These are phyloP conservation scores for Pitangus sulphuratus DNA, from an alignment of 2,797 vertebrate genomes.

Conservation along the genomic window DNA sequence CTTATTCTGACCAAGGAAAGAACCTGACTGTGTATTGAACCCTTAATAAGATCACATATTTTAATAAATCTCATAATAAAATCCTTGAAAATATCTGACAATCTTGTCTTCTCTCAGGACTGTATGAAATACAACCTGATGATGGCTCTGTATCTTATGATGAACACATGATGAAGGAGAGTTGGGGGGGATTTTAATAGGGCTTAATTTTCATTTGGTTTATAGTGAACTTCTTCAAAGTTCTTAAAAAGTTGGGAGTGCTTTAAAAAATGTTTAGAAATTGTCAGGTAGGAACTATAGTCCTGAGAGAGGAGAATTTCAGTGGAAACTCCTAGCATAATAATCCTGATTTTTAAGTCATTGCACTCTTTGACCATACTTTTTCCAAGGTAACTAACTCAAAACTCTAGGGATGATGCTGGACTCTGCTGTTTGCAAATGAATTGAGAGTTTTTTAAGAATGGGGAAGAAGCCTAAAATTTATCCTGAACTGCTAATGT, in stretches of 20 bases:
- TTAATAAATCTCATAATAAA: background rate
- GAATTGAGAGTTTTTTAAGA: background rate
- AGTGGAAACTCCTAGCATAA: background rate
- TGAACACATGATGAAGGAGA: background rate
- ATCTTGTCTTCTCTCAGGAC: background rate
- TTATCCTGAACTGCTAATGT: background rate
- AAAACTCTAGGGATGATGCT: background rate
- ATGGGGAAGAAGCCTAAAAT: background rate
- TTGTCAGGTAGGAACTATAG: background rate
- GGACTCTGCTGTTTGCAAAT: background rate
- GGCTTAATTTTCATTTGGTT: background rate
- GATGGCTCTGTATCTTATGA: background rate
- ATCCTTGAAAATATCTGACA: background rate
- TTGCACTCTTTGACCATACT: background rate
- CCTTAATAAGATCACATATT: background rate
- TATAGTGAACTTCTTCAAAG: background rate
- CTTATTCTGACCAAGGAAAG: background rate
- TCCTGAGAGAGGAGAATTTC: background rate
- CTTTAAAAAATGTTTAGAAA: background rate
- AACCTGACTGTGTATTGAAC: background rate
- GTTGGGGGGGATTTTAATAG: background rate
- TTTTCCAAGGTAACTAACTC: background rate
- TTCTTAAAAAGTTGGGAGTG: background rate
- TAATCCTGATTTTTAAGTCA: background rate
- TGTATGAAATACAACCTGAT: rapidly evolving